Base-by-base conservation (phyloP, 2,888 invertebrate species). In the Hirtodrosophila trivittata region DNA sequence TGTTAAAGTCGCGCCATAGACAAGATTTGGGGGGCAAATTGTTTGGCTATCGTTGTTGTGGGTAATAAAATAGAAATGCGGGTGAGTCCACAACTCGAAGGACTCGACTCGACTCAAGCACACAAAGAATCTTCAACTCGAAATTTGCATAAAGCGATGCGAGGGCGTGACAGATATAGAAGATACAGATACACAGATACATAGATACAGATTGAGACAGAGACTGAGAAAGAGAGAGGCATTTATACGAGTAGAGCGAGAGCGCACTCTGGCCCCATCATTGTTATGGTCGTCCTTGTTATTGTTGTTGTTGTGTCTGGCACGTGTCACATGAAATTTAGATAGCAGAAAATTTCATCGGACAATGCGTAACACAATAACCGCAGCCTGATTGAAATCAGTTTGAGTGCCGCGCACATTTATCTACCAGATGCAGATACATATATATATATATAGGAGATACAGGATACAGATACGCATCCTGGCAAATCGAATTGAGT, bases 251-350 rank as follows among this genome's bases (percentile, higher is more conserved):
- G n/a, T n/a, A 21, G 18, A 21, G 18, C 5, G 18, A 21, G 18
- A 21, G 18, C 5, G 18, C 2, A 21, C 18, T 21, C 3, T 30
- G 52, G 2, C 12, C 30, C 12, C 49, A 47, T 66, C 67, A 62
- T 68, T 75, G 67, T 70, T 58, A 58, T 54, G 57, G 42, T 35
- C 35, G 37, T 56, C 33, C 50, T 41, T 62, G 39, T 35, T 42
- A 32, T 25, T 52, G 39, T 16, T 62, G 64, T 65, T 74, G 81
- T 75, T 82, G 64, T 78, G 75, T 86, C 80, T 81, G 86, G 74
- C 83, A 80, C 80, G 86, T 86, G 80, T 78, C 86, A 67, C 56
- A 50, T 51, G 50, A 58, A 65, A 78, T 78, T 75, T 66, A 63
- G 80, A 78, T 75, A 73, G 64, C 70, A 51, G 73, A 37, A 67